Evolutionary conservation across 2,888 invertebrate species (phyloP), one percentile per base, ranked within the genome.

Genomic region (Empis stercorea): DNA sequence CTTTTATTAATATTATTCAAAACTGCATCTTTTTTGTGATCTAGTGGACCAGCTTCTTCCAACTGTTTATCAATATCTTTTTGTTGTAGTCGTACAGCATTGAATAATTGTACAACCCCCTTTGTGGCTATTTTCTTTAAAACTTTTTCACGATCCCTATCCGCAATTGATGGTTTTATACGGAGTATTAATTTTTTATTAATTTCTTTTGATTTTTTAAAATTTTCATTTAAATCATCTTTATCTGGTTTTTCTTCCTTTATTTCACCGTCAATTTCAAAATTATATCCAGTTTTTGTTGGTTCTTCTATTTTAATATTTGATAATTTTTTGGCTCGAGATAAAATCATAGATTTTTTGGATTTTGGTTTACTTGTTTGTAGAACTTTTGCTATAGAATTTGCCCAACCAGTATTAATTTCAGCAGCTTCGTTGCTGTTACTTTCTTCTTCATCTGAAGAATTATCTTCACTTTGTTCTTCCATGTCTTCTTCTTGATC

Each of bases 31-130:
- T 80, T 80, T 60, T 84, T 84, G 23, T 80, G 75, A 63, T 87
- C 86, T 32, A 87, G 73, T 17, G 82, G 74, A n/a, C 85, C 84
- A 51, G 77, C 81, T 56, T 80, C 75, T 45, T 77, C 71, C 44
- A 91, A 63, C 66, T 87, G 80, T 48, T 74, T 75, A 40, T 80
- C 77, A 43, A 92, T 70, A 46, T 80, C 77, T 63, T 80, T 85
- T 65, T 93, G 92, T 65, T 93, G 92, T 56, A 81, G 76, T 58
- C 79, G 79, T 0, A 94, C 92, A 30, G 89, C 87, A 74, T 94
- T 94, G 60, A 93, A 94, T 52, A 94, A 71, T 62, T 93, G 92
- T 0, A 94, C 91, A 1, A 93, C 91, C 59, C 93, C 94, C 64
- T 85, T 87, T 34, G 91, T 93, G 10, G 91, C 92, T 57, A 92